Conservation (phyloP, 2,113 vertebrate genomes). For the Triplophysa dalaica region DNA sequence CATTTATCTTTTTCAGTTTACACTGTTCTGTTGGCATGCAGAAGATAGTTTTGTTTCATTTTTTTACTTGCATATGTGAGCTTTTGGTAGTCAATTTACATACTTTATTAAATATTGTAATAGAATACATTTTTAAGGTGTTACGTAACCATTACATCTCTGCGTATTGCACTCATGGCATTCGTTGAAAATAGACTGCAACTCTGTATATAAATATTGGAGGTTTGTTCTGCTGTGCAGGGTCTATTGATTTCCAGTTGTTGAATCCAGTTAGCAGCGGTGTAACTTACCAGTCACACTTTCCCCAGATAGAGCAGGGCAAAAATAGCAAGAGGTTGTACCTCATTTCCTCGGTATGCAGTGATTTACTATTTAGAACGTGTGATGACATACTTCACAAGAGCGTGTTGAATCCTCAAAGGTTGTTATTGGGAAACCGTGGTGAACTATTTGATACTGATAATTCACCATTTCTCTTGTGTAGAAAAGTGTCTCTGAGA, state of each 20-base stretch:
- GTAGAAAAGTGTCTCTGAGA: neutral
- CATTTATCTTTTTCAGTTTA: too few species aligned
- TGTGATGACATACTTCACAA: constrained; percentile 13
- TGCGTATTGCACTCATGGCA: neutral
- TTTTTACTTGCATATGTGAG: too few species aligned
- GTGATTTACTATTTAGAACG: neutral
- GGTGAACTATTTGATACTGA: neutral
- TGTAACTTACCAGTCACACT: neutral
- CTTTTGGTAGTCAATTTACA: too few species aligned
- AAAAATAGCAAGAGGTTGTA: constrained; percentile 13
- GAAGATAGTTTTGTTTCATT: too few species aligned
- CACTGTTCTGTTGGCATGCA: too few species aligned
- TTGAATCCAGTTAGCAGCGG: neutral
- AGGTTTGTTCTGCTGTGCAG: neutral
- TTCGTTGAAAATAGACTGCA: neutral
- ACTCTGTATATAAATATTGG: neutral
- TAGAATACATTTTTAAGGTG: too few species aligned
- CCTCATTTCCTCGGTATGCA: neutral
- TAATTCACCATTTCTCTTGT: neutral
- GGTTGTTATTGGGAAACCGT: neutral
- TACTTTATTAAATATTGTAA: too few species aligned
- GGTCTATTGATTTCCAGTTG: neutral
- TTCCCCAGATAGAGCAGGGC: neutral
- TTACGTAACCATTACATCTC: too few species aligned
- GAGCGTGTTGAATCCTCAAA: neutral